Evolutionary conservation across 2,888 invertebrate species (phyloP), one percentile per base, ranked within the genome.

Genomic region (Rhingia rostrata): DNA sequence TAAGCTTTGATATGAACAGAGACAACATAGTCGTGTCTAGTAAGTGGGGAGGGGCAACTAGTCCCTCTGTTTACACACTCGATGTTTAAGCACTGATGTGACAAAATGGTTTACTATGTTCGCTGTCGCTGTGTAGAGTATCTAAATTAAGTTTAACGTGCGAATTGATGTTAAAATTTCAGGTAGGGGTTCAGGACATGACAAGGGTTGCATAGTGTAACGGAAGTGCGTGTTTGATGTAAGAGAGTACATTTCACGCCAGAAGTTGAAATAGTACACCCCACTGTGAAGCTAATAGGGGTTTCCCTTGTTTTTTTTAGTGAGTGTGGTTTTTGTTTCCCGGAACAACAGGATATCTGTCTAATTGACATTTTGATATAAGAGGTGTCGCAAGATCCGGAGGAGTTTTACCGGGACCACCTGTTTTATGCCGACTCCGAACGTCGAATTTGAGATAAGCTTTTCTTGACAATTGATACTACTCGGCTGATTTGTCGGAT

Each of bases 91-190:
- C 66, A 66, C 47, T 53, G 51, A 66, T 56, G 49, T 7, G 49
- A 61, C 43, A 64, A 32, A 45, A 56, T 30, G 37, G 51, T 49
- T 49, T 43, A 41, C 51, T 47, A 22, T 56, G 43, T 70, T 7
- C 32, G 3, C 53, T 12, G n/a, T n/a, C n/a, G n/a, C 12, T 14
- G 14, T 53, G 22, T 45, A 35, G 33, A 53, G 35, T 37, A 72
- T 61, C 66, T 72, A 61, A 77, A 61, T 67, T 77, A 63, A 72
- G 61, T 82, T 39, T 37, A 72, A 82, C 61, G 72, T 82, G 82
- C 77, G 66, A 77, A 82, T 64, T 82, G 54, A 77, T 77, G 77
- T 61, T 47, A 56, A 56, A 47, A 82, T 66, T 61, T 49, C 53
- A 77, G 82, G 82, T 82, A 37, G 72, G 60, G 47, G 7, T 58